Evolutionary conservation across 2,113 vertebrate genomes (phyloP).

Genomic region (Epinephelus fuscoguttatus): DNA sequence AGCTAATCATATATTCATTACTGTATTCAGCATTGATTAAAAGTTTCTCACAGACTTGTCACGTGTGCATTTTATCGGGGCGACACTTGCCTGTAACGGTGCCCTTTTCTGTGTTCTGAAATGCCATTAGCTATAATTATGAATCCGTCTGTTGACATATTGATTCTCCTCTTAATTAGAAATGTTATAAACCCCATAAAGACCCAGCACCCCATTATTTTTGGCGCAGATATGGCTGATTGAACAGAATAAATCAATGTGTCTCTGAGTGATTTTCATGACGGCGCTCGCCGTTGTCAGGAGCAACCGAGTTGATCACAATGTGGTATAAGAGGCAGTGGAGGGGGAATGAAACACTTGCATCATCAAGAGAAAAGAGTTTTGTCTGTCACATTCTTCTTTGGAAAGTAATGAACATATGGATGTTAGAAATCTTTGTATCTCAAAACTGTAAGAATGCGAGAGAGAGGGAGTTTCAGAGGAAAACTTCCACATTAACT

Average conservation of each 20-base stretch:
- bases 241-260: constrained; percentile 44
- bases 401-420: too few species aligned
- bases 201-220: constrained; percentile 26
- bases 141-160: constrained; percentile 47
- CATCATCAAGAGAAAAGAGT: constrained; percentile 40
- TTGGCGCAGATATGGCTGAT: constrained; percentile 32
- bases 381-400: neutral
- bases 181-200: constrained; percentile 34
- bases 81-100: constrained; percentile 3
- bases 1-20: constrained; percentile 64
- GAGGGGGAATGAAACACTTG: constrained; percentile 42
- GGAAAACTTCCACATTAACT: constrained; percentile 5
- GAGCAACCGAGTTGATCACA: constrained; percentile 15
- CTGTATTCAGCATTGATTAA: constrained; percentile 53
- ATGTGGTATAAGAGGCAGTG: neutral
- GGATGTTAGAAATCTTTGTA: neutral
- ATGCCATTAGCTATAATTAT: constrained; percentile 56
- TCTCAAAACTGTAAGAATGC: constrained; percentile 2
- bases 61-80: constrained; percentile 48
- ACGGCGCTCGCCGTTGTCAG: constrained; percentile 24
- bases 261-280: constrained; percentile 19
- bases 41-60: constrained; percentile 44
- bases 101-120: constrained; percentile 39
- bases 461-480: neutral
- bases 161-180: constrained; percentile 58